phyloP scores from a whole-genome alignment of 1,140 invertebrate genomes.

The Pemphigus obesinymphae region DNA sequence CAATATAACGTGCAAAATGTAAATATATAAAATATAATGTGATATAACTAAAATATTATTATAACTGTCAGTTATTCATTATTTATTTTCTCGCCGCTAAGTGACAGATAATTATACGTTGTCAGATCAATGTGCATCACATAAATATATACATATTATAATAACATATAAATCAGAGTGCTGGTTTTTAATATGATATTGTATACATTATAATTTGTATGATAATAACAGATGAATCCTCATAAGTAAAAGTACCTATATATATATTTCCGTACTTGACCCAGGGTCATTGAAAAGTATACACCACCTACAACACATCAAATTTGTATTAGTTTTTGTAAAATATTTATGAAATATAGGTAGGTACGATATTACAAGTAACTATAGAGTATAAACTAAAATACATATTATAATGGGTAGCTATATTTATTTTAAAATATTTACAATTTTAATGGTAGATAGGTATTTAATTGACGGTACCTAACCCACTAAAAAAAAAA shows the following conservation, averaged over 20 bases:
- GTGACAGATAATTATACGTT: constrained; percentile 6
- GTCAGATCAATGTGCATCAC: background rate
- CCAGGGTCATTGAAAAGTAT: constrained; percentile 5
- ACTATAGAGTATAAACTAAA: no score
- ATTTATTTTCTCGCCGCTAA: background rate
- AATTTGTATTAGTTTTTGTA: background rate
- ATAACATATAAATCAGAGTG: background rate
- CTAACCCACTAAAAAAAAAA: no score
- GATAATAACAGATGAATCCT: background rate
- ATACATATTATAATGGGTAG: no score
- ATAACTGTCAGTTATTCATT: constrained; percentile 16
- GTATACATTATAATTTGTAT: background rate
- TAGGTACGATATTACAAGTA: no score
- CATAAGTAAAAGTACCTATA: background rate
- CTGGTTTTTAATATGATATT: background rate
- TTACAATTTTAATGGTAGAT: background rate
- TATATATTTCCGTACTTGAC: background rate
- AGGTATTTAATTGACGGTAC: no score
- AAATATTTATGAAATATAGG: background rate
- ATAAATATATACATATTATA: background rate
- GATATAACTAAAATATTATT: no score
- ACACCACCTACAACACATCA: background rate
- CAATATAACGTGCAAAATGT: background rate
- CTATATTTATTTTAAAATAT: no score
- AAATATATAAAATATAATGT: background rate